phyloP scores from a whole-genome alignment of 1,140 invertebrate species.

The Euura lappo region DNA sequence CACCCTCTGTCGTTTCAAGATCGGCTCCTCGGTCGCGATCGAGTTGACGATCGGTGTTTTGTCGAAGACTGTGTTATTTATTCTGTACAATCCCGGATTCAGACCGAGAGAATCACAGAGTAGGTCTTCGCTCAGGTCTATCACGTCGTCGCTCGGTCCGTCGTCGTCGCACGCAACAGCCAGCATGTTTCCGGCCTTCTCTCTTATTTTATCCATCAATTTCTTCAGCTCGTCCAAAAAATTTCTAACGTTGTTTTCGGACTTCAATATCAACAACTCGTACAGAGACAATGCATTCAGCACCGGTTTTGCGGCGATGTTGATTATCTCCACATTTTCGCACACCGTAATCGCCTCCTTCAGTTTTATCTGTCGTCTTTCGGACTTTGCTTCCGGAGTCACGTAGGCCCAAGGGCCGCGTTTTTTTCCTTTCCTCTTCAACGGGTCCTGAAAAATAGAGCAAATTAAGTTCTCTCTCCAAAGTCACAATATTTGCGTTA shows the following conservation, averaged over 20 bases:
- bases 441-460: slow-evolving; percentile 31
- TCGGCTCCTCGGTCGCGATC: slow-evolving; percentile 34
- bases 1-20: slow-evolving; percentile 39
- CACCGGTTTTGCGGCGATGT: slow-evolving; percentile 56
- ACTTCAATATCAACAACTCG: slow-evolving; percentile 50
- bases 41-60: slow-evolving; percentile 17
- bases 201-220: slow-evolving; percentile 42
- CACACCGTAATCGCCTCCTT: slow-evolving; percentile 60
- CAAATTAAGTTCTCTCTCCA: no score
- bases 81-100: slow-evolving; percentile 44
- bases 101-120: slow-evolving; percentile 46
- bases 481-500: background rate
- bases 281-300: slow-evolving; percentile 49
- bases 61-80: slow-evolving; percentile 35
- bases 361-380: slow-evolving; percentile 59
- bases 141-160: slow-evolving; percentile 30
- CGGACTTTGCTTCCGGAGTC: slow-evolving; percentile 56
- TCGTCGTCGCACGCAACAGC: slow-evolving; percentile 28
- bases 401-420: slow-evolving; percentile 56
- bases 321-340: slow-evolving; percentile 49
- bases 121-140: slow-evolving; percentile 42
- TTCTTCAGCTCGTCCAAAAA: slow-evolving; percentile 47
- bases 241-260: slow-evolving; percentile 45
- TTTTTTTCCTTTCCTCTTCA: slow-evolving; percentile 55
- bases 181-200: slow-evolving; percentile 41